These are phyloP conservation scores for Oncorhynchus keta DNA, from an alignment of 2,113 vertebrate species.

Conservation along the genomic window DNA sequence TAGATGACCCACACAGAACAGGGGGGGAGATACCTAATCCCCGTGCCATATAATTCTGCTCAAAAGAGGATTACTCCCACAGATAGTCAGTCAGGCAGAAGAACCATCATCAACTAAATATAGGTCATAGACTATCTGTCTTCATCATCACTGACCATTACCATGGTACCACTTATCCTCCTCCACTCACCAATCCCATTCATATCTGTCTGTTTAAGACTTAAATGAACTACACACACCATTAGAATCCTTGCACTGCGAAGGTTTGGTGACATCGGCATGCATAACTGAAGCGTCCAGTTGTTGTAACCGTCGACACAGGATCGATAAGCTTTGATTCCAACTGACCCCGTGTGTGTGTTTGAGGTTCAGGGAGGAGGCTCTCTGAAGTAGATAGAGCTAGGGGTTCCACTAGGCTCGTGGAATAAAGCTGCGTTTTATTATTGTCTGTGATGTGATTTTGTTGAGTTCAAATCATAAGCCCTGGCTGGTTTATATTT, in stretches of 20 bases:
- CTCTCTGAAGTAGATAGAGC: not conserved
- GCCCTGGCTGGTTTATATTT: not conserved
- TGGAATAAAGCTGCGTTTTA: too few species aligned
- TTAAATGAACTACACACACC: not conserved
- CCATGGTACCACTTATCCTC: not conserved
- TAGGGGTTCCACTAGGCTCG: too few species aligned
- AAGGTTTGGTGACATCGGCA: not conserved
- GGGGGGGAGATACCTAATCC: slow-evolving; percentile 40
- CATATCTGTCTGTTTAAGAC: too few species aligned
- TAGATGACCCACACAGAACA: slow-evolving; percentile 14
- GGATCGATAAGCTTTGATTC: not conserved
- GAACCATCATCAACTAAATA: slow-evolving; percentile 18
- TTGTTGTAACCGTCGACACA: not conserved
- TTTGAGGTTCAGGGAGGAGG: not conserved
- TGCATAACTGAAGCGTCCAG: not conserved
- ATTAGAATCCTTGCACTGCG: not conserved
- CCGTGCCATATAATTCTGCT: slow-evolving; percentile 42
- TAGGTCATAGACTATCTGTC: not conserved
- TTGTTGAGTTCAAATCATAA: not conserved
- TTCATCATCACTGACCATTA: slow-evolving; percentile 2
- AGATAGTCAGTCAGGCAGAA: slow-evolving; percentile 3
- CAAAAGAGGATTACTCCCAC: slow-evolving; percentile 45
- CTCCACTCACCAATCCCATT: not conserved
- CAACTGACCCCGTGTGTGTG: not conserved
- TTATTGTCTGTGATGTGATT: too few species aligned